Percentiles rank a stretch among this genome's conserved stretches.
These are phyloP conservation scores for Ophion ventricosus DNA, from an alignment of 2,888 invertebrate species.

Conservation along the genomic window DNA sequence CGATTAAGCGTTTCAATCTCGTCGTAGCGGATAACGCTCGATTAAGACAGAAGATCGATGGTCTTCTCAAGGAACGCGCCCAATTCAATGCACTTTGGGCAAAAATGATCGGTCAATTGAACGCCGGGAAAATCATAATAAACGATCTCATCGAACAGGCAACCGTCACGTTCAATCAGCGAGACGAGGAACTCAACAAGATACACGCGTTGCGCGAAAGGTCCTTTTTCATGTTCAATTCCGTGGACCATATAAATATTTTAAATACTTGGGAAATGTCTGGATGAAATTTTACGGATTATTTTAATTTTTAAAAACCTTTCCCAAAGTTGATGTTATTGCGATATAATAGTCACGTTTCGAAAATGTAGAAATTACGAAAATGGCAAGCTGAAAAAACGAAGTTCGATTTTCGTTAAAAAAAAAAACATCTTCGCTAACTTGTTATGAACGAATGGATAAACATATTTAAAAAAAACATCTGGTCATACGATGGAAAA, in stretches of 20 bases:
- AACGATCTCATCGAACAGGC: conserved; percentile 94
- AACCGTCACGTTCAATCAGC: conserved; percentile 94
- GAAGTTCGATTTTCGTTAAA: no score
- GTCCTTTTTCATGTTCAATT: conserved; percentile 57
- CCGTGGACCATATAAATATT: neutral
- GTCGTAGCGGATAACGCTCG: conserved; percentile 90
- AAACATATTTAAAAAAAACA: no score
- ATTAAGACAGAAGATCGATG: conserved; percentile 91
- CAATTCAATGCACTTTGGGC: conserved; percentile 93
- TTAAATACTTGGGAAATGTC: neutral
- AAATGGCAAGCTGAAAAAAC: neutral
- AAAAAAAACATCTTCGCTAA: no score
- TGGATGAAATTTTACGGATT: neutral
- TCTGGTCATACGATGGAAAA: no score
- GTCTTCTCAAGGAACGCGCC: conserved; percentile 91
- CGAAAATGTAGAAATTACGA: no score
- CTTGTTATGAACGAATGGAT: no score
- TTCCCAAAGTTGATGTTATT: no score
- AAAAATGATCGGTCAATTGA: conserved; percentile 89
- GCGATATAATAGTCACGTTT: no score
- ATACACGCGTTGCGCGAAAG: conserved; percentile 90
- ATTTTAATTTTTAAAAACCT: no score
- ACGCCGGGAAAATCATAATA: conserved; percentile 92
- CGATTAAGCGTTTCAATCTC: conserved; percentile 90
- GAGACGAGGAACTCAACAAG: conserved; percentile 92